These are phyloP conservation scores for Balearica regulorum DNA, from an alignment of 2,797 vertebrate genomes.

Conservation along the genomic window DNA sequence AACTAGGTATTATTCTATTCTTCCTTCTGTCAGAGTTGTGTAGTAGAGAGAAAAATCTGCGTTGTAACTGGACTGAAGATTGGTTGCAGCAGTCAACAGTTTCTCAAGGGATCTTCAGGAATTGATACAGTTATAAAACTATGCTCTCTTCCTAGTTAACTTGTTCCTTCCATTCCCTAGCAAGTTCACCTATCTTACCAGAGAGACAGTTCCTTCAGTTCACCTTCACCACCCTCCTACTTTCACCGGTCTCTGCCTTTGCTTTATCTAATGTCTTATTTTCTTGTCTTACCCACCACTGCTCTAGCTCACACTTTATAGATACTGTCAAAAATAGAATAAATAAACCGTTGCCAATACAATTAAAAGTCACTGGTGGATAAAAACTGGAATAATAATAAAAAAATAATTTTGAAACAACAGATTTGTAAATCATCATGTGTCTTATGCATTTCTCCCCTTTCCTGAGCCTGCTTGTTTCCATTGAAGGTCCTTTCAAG, in stretches of 20 bases:
- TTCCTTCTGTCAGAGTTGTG: not conserved
- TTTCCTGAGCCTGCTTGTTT: not conserved
- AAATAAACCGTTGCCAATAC: not conserved
- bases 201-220: not conserved
- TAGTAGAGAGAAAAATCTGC: not conserved
- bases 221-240: not conserved
- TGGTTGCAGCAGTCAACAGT: not conserved
- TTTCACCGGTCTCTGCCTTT: not conserved
- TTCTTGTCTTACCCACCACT: not conserved
- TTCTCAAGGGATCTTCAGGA: not conserved
- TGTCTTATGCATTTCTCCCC: not conserved
- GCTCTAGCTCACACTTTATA: not conserved
- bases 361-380: not conserved
- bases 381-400: not conserved
- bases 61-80: not conserved
- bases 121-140: not conserved
- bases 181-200: not conserved
- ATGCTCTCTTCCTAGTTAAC: not conserved
- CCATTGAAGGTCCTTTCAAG: not conserved
- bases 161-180: not conserved
- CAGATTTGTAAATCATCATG: not conserved
- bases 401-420: not conserved
- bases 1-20: not conserved
- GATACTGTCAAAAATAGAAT: not conserved
- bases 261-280: not conserved